Conservation (phyloP, 2,113 vertebrate species). For the Pipra filicauda region DNA sequence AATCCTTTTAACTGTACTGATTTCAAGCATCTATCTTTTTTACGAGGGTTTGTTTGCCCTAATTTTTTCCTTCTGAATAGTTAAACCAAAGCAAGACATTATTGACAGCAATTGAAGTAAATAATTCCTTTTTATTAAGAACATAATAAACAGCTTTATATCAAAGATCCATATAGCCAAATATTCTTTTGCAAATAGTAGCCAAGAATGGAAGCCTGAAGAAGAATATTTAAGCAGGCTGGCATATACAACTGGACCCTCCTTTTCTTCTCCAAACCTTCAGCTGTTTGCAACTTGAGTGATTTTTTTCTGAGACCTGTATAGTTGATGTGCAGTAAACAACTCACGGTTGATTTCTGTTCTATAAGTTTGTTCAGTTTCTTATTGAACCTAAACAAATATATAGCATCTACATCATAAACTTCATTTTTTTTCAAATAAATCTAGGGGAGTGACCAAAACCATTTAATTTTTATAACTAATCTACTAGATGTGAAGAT, state of each 20-base stretch:
- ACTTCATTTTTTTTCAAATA: background rate
- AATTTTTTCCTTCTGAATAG: background rate
- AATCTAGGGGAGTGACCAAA: background rate
- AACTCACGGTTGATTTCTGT: background rate
- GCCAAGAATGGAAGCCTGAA: background rate
- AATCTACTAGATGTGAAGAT: background rate
- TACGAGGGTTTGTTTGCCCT: background rate
- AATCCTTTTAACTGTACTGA: background rate
- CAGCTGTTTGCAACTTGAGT: background rate
- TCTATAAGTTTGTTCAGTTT: background rate
- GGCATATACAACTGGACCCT: fast-evolving
- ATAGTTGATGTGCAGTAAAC: background rate
- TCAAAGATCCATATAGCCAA: background rate
- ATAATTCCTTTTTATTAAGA: background rate
- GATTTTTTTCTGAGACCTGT: background rate
- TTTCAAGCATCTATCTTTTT: background rate
- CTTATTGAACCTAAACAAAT: background rate
- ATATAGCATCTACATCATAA: background rate
- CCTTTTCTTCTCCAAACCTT: background rate
- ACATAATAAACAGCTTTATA: background rate
- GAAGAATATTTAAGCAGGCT: background rate
- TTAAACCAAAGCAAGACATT: background rate
- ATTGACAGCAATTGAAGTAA: background rate
- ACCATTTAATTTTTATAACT: background rate
- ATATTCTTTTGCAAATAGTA: background rate